Evolutionary conservation across 35 echinoderm and acorn worm genomes (phyloP).

Genomic region (Lytechinus variegatus): DNA sequence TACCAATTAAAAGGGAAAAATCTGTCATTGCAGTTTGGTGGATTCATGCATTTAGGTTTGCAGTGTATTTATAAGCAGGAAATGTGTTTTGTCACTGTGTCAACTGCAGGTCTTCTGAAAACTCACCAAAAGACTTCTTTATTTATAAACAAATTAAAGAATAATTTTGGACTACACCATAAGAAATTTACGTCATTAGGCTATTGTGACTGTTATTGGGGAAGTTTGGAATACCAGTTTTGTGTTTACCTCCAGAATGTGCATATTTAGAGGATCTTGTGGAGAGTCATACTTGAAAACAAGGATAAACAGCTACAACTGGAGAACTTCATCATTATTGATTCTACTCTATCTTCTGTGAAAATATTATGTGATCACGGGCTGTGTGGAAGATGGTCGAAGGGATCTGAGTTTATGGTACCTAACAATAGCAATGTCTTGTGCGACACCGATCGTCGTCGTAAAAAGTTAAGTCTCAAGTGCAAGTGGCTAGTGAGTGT

Average conservation of each 20-base stretch:
- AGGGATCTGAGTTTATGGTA: too few species aligned
- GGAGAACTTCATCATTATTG: not conserved
- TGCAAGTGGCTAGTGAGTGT: too few species aligned
- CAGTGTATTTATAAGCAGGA: not conserved
- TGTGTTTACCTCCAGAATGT: too few species aligned
- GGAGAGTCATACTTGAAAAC: not conserved
- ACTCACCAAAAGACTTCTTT: not conserved
- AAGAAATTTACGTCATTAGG: too few species aligned
- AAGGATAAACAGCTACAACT: not conserved
- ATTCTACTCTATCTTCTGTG: not conserved
- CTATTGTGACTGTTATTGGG: not conserved
- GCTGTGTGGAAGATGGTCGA: too few species aligned
- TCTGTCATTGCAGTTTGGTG: not conserved
- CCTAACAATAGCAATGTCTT: too few species aligned
- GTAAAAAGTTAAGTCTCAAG: too few species aligned
- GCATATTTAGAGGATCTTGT: too few species aligned
- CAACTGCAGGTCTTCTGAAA: not conserved
- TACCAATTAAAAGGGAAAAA: not conserved
- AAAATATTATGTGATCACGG: too few species aligned
- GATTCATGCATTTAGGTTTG: not conserved
- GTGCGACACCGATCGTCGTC: too few species aligned
- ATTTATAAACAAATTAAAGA: not conserved
- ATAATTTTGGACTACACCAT: too few species aligned
- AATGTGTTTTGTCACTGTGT: not conserved
- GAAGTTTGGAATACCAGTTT: not conserved